Percentiles rank a stretch among this genome's conserved stretches.
These are phyloP conservation scores for Gisinianus flammeolus DNA, from an alignment of 2,888 invertebrate genomes.

Conservation along the genomic window DNA sequence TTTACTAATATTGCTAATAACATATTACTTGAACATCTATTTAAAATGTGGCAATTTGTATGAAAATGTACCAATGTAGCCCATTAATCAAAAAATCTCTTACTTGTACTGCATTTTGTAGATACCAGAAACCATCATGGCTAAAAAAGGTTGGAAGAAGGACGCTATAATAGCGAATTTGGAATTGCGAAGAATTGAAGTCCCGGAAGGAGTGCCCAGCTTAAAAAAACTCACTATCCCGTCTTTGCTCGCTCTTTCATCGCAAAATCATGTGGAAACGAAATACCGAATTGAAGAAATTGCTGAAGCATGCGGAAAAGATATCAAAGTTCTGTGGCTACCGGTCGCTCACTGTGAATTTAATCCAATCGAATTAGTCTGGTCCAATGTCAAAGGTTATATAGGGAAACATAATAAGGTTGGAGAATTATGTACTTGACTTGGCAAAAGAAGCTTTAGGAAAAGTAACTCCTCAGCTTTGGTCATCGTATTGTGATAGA, in stretches of 20 bases:
- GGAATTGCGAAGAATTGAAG: background rate
- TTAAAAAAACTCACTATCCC: background rate
- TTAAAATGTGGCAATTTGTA: too few species aligned
- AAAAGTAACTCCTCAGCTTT: background rate
- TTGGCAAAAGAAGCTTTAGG: background rate
- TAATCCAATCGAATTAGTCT: slow-evolving; percentile 8
- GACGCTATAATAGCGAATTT: background rate
- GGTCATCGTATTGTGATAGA: background rate
- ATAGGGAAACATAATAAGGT: too few species aligned
- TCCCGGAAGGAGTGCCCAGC: background rate
- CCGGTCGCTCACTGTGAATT: slow-evolving; percentile 18
- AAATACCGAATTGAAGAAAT: background rate
- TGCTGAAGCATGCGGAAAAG: background rate
- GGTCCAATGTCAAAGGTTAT: background rate
- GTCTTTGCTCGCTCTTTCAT: background rate
- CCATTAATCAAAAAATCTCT: too few species aligned
- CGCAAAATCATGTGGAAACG: background rate
- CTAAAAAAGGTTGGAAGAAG: background rate
- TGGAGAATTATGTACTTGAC: background rate
- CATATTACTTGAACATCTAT: too few species aligned
- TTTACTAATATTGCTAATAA: too few species aligned
- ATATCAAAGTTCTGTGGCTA: slow-evolving; percentile 15
- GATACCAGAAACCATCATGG: background rate
- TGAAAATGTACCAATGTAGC: too few species aligned
- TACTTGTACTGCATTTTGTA: too few species aligned